Base-by-base conservation (phyloP, 2,797 vertebrate genomes). In the Crenuchus spilurus region DNA sequence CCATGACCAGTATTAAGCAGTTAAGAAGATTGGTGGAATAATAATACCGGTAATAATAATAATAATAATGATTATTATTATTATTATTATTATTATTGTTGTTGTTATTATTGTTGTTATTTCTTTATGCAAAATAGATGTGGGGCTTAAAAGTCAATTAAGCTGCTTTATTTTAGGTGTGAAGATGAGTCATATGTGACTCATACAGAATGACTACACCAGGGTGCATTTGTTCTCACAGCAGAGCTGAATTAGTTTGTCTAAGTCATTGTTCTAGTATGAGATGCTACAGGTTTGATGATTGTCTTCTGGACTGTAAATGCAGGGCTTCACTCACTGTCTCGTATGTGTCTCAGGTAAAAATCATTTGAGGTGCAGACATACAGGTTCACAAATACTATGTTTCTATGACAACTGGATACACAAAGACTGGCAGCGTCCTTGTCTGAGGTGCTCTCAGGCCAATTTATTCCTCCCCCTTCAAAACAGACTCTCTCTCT, bases 331-430 rank as follows among this genome's bases (percentile, higher is more conserved):
- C 49, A n/a, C 39, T 57, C 63, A 30, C 35, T 54, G 67, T 76
- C 42, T 28, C 61, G 18, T 1, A 61, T 61, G 74, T 75, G 80
- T 76, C 22, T 75, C 75, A 73, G 80, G 65, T 79, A 65, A 72
- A 65, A 64, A 77, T 67, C 72, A 13, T 66, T 75, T 55, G 14
- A 63, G 78, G 77, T 83, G 52, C 75, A 76, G 58, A 31, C 70
- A 65, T 77, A 71, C 61, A 77, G 70, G 51, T 70, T 75, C 74
- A 49, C 64, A 83, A 85, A 77, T 20, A 41, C 61, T 60, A 58
- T 74, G 85, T 89, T 85, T 75, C 87, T 78, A 83, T 81, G 75
- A 86, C 31, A 78, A 88, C 73, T 28, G 44, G 76, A 60, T 86
- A 41, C 78, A 81, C 74, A 75, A 72, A 48, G 10, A 24, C 58